phyloP scores from a whole-genome alignment of 2,888 invertebrate genomes.

The Barypeithes pellucidus region DNA sequence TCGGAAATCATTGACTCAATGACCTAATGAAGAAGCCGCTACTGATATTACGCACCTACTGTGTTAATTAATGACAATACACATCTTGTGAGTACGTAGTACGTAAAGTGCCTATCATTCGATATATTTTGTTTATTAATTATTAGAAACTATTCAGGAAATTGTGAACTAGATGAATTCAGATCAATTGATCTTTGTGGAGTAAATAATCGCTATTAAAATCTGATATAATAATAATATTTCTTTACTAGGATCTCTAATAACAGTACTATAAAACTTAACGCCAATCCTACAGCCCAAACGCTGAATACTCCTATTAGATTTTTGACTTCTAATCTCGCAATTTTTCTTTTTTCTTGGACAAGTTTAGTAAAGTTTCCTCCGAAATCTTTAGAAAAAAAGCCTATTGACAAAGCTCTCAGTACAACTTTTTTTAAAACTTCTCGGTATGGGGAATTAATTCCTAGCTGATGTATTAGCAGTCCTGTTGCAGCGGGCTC shows the following conservation, averaged over 20 bases:
- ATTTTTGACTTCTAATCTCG: not conserved
- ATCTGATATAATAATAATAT: not conserved
- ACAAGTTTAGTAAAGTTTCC: not conserved
- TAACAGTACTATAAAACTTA: not conserved
- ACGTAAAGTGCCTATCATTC: too few relatives aligned
- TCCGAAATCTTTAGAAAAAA: slow-evolving; percentile 1
- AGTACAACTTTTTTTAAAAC: not conserved
- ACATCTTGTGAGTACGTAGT: too few relatives aligned
- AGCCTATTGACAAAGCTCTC: slow-evolving; percentile 1
- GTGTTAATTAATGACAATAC: too few relatives aligned
- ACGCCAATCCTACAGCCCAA: not conserved
- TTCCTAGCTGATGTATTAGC: not conserved
- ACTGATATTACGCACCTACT: too few relatives aligned
- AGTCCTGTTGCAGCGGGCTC: slow-evolving; percentile 4
- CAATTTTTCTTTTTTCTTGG: not conserved
- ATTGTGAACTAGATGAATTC: too few relatives aligned
- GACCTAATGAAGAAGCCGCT: too few relatives aligned
- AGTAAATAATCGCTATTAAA: too few relatives aligned
- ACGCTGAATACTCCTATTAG: slow-evolving; percentile 2
- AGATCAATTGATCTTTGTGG: too few relatives aligned
- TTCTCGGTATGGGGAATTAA: slow-evolving; percentile 6
- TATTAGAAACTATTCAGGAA: too few relatives aligned
- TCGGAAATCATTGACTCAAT: too few relatives aligned
- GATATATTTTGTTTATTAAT: too few relatives aligned
- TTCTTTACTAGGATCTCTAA: not conserved